A percentile compares a stretch with the other conserved stretches of the same genome.
Conservation (phyloP, 1,140 invertebrate genomes). For the Drosophila yakuba region DNA sequence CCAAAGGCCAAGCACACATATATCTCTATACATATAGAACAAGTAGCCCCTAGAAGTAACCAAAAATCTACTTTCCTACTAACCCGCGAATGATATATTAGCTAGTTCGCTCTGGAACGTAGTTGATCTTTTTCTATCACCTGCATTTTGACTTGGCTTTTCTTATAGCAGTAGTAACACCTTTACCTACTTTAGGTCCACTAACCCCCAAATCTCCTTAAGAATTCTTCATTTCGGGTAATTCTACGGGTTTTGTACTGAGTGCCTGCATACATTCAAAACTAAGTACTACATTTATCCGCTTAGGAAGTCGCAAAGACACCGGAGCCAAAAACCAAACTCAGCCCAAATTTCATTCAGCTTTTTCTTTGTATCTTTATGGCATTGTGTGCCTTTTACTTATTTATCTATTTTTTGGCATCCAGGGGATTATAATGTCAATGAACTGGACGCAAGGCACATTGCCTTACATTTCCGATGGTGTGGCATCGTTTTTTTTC, state of each 20-base stretch:
- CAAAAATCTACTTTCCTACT: slow-evolving; percentile 10
- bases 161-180: slow-evolving; percentile 13
- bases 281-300: slow-evolving; percentile 25
- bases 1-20: slow-evolving; percentile 12
- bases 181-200: too few species aligned
- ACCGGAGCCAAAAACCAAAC: slow-evolving; percentile 8
- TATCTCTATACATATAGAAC: neutral
- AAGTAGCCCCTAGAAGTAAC: slow-evolving; percentile 8
- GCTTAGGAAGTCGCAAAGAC: slow-evolving; percentile 35
- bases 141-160: slow-evolving; percentile 33
- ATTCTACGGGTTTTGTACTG: neutral
- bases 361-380: slow-evolving; percentile 4
- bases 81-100: slow-evolving; percentile 19
- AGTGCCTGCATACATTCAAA: slow-evolving; percentile 13
- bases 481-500: slow-evolving; percentile 28
- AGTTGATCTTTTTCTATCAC: slow-evolving; percentile 16
- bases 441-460: slow-evolving; percentile 36
- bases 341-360: slow-evolving; percentile 24
- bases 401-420: slow-evolving; percentile 29
- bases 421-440: slow-evolving; percentile 46
- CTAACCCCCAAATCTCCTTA: too few species aligned
- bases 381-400: slow-evolving; percentile 3
- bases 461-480: slow-evolving; percentile 78
- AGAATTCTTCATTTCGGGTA: too few species aligned
- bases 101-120: slow-evolving; percentile 21